Conservation (phyloP, 1,140 invertebrate genomes). For the Cephus cinctus region DNA sequence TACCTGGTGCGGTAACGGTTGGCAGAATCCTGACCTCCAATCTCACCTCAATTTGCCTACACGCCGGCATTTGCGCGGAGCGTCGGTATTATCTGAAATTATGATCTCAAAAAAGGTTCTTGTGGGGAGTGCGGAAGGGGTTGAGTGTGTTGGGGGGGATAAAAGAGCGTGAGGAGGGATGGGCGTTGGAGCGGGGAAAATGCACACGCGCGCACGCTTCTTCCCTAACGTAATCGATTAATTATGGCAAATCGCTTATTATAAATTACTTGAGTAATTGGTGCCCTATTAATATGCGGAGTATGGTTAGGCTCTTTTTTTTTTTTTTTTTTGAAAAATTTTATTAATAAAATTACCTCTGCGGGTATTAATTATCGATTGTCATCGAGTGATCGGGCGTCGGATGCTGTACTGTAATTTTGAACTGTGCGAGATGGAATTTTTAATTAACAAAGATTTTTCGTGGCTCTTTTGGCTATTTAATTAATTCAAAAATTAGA, state of each 20-base stretch:
- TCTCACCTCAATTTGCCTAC: slow-evolving; percentile 59
- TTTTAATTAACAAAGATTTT: too few relatives aligned
- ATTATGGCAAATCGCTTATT: slow-evolving; percentile 33
- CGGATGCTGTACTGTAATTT: too few relatives aligned
- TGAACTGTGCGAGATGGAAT: too few relatives aligned
- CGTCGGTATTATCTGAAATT: slow-evolving; percentile 54
- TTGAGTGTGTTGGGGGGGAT: too few relatives aligned
- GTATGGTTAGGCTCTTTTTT: too few relatives aligned
- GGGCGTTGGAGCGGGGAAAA: background rate
- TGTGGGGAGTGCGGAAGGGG: too few relatives aligned
- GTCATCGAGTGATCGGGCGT: too few relatives aligned
- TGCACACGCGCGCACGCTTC: slow-evolving; percentile 12
- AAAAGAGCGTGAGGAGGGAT: background rate
- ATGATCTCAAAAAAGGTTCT: slow-evolving; percentile 56
- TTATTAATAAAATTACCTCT: too few relatives aligned
- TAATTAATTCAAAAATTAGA: background rate
- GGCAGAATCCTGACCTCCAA: slow-evolving; percentile 50
- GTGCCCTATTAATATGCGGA: slow-evolving; percentile 14
- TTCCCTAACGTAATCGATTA: slow-evolving; percentile 37
- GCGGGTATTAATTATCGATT: too few relatives aligned
- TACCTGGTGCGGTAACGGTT: slow-evolving; percentile 24
- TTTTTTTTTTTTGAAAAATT: too few relatives aligned
- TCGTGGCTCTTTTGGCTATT: too few relatives aligned
- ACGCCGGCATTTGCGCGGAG: slow-evolving; percentile 48
- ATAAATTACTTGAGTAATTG: slow-evolving; percentile 33